phyloP scores from a whole-genome alignment of 1,140 invertebrate species.

The Cyclargus thomasi region DNA sequence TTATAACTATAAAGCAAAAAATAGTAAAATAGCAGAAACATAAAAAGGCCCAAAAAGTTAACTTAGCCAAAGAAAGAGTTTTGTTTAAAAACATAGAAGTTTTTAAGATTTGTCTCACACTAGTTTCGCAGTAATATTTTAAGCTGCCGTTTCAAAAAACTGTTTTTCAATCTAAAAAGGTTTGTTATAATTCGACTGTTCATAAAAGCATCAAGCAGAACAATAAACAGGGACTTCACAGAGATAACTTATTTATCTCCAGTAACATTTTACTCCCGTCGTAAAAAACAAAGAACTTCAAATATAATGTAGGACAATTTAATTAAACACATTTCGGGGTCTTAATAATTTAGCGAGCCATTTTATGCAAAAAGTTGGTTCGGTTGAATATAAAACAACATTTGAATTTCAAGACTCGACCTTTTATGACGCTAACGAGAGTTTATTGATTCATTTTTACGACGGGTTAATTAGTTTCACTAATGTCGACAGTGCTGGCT shows the following conservation, averaged over 20 bases:
- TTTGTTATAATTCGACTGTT: not conserved
- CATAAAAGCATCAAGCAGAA: not conserved
- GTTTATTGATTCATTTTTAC: conserved; percentile 9
- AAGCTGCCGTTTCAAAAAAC: not conserved
- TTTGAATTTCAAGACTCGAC: not conserved
- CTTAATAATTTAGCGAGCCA: not conserved
- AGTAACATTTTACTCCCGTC: not conserved
- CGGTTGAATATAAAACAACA: conserved; percentile 1
- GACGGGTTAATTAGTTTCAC: conserved; percentile 10
- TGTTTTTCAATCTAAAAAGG: not conserved
- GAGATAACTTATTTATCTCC: not conserved
- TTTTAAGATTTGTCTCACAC: not conserved
- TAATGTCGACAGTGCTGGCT: not conserved
- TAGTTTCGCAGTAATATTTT: not conserved
- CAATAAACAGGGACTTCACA: not conserved
- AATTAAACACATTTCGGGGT: conserved; percentile 4
- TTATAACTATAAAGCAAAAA: too few relatives aligned
- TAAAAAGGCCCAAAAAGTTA: too few relatives aligned
- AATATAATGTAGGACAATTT: not conserved
- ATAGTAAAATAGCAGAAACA: too few relatives aligned
- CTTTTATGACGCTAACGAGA: not conserved
- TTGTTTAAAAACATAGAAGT: too few relatives aligned
- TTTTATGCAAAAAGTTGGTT: conserved; percentile 13
- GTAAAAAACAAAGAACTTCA: not conserved
- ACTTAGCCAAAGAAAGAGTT: too few relatives aligned